These are phyloP conservation scores for Hypotaenidia okinawae DNA, from an alignment of 2,797 vertebrate species.

Conservation along the genomic window DNA sequence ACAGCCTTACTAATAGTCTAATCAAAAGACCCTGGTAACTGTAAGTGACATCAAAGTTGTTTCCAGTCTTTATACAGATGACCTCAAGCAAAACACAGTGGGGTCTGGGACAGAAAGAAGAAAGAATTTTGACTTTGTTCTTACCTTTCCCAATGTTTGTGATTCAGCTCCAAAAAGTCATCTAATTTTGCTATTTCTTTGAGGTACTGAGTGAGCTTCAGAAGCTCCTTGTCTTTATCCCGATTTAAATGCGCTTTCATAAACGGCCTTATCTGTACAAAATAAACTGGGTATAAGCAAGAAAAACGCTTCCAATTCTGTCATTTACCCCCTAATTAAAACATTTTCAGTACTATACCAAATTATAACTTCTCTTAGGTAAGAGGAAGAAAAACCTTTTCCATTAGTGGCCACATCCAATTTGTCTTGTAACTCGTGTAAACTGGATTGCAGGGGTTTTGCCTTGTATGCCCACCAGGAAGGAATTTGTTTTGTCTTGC, in stretches of 20 bases:
- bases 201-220: slow-evolving; percentile 96
- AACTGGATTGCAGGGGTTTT: neutral
- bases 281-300: neutral
- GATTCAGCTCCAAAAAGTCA: slow-evolving; percentile 94
- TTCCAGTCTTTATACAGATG: neutral
- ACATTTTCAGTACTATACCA: neutral
- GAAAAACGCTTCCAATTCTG: neutral
- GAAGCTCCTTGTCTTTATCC: slow-evolving; percentile 96
- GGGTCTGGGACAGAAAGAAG: neutral
- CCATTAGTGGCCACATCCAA: neutral
- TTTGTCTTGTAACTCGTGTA: neutral
- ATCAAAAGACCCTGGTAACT: neutral
- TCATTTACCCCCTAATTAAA: neutral
- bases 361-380: neutral
- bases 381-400: neutral
- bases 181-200: slow-evolving; percentile 98
- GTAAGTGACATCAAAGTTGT: neutral
- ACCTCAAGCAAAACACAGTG: neutral
- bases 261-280: slow-evolving; percentile 92
- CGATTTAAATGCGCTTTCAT: slow-evolving; percentile 99
- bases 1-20: neutral
- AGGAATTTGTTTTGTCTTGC: neutral
- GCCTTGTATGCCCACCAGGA: neutral
- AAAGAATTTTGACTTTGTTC: slow-evolving; percentile 2
- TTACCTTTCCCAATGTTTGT: slow-evolving; percentile 99